Base-by-base conservation (phyloP, 2,113 vertebrate genomes). In the Tupaia tana region DNA sequence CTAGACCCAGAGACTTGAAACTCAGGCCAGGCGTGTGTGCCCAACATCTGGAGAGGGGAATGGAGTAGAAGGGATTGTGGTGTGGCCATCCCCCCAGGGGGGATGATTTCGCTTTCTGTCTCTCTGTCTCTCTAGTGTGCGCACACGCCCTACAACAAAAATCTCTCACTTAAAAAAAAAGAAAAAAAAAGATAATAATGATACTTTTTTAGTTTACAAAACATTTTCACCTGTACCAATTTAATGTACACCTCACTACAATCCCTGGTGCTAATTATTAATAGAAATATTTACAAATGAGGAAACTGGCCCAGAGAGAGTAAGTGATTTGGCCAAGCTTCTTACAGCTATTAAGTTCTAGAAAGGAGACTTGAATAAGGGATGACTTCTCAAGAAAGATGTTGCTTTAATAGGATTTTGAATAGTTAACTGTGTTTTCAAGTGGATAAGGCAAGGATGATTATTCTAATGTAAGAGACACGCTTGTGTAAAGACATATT, bases 281-380 rank as follows among this genome's bases (percentile, higher is more conserved):
- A 56, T 86, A 84, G 63, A 88, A 27, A 43, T 56, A 54, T 82
- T 93, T 94, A 82, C 24, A 95, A 93, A 70, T 86, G 61, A 91
- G 54, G 59, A 93, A 90, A 89, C 16, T 89, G 56, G 20, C 61
- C 91, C n/a, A 84, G 59, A 84, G 22, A 92, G 19, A 22, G 19
- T 91, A 91, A 84, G 31, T 93, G 67, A 94, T 74, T 67, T 96
- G 61, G 71, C 78, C 73, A 96, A 78, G 20, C 92, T 95, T 95
- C 56, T 90, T 83, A 34, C 3, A 93, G 63, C 66, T 93, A 29
- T 61, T 94, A 79, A 89, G 25, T 91, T 67, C 74, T 96, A 86
- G 34, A 93, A 88, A 81, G 64, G 29, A 69, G 12, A 77, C 71
- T 73, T 87, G 24, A 82, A 81, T 92, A 18, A 94, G 25, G 52